Percentiles rank a stretch among this genome's conserved stretches.
These are phyloP conservation scores for Paramormyrops kingsleyae DNA, from an alignment of 2,113 vertebrate species.

Conservation along the genomic window DNA sequence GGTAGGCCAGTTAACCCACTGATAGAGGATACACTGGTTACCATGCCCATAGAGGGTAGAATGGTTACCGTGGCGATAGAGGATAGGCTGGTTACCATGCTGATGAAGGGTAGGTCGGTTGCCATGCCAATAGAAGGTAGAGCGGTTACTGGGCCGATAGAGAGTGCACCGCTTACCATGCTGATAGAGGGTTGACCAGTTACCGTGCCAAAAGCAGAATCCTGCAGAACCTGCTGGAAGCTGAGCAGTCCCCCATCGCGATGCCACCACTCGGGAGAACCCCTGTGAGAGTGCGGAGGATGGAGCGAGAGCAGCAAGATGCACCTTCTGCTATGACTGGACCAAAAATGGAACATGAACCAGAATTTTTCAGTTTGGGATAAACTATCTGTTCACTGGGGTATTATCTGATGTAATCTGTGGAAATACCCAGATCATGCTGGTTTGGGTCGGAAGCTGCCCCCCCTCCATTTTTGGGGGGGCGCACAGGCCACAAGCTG, in stretches of 20 bases:
- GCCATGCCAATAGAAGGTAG: neutral
- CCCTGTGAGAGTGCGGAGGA: neutral
- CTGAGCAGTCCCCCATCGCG: neutral
- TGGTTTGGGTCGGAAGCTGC: neutral
- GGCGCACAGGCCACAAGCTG: neutral
- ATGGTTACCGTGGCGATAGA: neutral
- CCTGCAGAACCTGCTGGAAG: neutral
- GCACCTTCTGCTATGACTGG: neutral
- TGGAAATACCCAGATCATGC: slow-evolving; percentile 15
- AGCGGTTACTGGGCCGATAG: neutral
- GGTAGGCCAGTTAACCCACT: neutral
- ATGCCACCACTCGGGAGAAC: neutral
- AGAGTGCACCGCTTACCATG: neutral
- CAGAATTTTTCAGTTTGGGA: slow-evolving; percentile 5
- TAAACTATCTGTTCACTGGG: neutral
- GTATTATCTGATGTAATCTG: slow-evolving; percentile 24
- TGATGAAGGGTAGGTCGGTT: neutral
- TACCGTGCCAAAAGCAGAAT: neutral
- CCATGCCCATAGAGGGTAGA: neutral
- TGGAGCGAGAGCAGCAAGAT: neutral
- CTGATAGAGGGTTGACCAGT: neutral
- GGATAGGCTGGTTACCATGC: neutral
- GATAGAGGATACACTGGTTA: neutral
- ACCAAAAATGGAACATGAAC: neutral
- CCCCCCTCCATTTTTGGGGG: neutral